Base-by-base conservation (phyloP, 2,113 vertebrate genomes). In the Aspiorhynchus laticeps region DNA sequence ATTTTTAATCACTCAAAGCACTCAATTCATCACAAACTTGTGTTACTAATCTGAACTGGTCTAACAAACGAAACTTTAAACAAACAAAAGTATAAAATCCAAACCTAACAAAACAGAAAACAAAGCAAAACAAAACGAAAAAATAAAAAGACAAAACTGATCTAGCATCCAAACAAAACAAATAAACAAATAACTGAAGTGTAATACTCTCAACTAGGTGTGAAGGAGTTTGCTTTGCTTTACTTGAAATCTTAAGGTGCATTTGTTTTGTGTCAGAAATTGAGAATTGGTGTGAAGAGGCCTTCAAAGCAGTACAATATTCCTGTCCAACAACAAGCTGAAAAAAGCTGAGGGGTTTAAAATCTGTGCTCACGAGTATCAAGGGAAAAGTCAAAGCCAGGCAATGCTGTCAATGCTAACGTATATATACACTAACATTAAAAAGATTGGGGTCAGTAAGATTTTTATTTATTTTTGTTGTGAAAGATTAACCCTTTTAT, bases 271-370 rank as follows among this genome's bases (percentile, higher is more conserved):
- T 28, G 10, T 28, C n/a, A 51, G 43, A 77, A 14, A 17, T 33
- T 48, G 38, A 82, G 80, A 24, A 48, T 33, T 69, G 41, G 28
- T 83, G 63, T 33, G 41, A 83, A 83, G 43, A 71, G 41, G 63
- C 80, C 80, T 51, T 51, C 31, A 33, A 77, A 69, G 80, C 80
- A 69, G 8, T 17, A 69, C 24, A 31, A 65, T 10, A 41, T 28
- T 31, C 80, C 7, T 24, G 19, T 28, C 63, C 14, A 63, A n/a
- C 15, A 26, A 56, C 53, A 79, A 65, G n/a, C 59, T 41, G 14
- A 17, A 80, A 41, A 74, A 21, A 43, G 17, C 67, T 36, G 38
- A 46, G 41, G 36, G 73, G 12, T n/a, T 46, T 43, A 26, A 75
- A 43, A 46, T 9, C 79, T 21, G 4, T 15, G 36, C 14, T 43